Evolutionary conservation across 2,888 invertebrate species (phyloP), one percentile per base, ranked within the genome.

Genomic region (Megalurothrips usitatus): DNA sequence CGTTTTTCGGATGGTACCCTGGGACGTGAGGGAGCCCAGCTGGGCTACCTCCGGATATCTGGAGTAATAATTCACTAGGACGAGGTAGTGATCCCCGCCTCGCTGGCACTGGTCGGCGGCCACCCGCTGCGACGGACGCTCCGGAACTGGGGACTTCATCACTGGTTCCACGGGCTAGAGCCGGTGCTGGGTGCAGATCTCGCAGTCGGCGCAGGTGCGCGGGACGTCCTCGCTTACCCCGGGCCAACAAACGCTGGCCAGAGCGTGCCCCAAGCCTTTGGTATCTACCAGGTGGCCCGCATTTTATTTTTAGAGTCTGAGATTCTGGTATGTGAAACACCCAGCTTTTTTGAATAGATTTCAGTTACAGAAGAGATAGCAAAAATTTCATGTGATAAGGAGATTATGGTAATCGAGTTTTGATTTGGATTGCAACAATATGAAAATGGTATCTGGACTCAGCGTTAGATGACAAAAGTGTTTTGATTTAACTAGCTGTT

Each of bases 261-360:
- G 79, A 14, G 84, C 84, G 49, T 82, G 23, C 4, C 81, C 81
- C 17, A 82, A 79, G 79, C 83, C 83, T 80, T 83, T 84, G 17
- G 49, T 82, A 48, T 84, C 83, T 17, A 84, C 84, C 48, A 82
- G 82, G 79, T 84, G 85, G 23, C 84, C 84, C 49, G 78, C 81
- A 79, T 84, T n/a, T n/a, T n/a, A n/a, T n/a, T n/a, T n/a, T n/a
- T n/a, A n/a, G n/a, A n/a, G n/a, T n/a, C n/a, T n/a, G n/a, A n/a
- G n/a, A n/a, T n/a, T n/a, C n/a, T n/a, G n/a, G n/a, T n/a, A n/a
- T n/a, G n/a, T n/a, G n/a, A n/a, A n/a, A n/a, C n/a, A n/a, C n/a
- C n/a, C n/a, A n/a, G n/a, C n/a, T n/a, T n/a, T n/a, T n/a, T n/a
- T n/a, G n/a, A n/a, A n/a, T n/a, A n/a, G n/a, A n/a, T n/a, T n/a